Percentiles rank a stretch among this genome's conserved stretches.
Conservation (phyloP, 2,888 invertebrate species). For the Apamea monoglypha region DNA sequence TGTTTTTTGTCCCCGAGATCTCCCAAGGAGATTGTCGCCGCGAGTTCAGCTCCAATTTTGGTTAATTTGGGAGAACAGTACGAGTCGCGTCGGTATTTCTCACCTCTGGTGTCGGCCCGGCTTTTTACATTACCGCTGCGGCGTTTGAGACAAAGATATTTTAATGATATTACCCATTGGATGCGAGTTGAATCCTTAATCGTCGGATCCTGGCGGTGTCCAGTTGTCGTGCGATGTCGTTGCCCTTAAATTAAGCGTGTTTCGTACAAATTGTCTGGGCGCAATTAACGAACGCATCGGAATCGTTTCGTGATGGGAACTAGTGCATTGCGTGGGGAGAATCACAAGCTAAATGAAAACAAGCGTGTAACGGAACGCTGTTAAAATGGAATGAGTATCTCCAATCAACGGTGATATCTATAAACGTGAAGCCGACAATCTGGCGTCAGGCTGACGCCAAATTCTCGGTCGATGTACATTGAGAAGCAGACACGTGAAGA, state of each 20-base stretch:
- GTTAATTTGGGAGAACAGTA: slow-evolving; percentile 80
- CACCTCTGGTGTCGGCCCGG: slow-evolving; percentile 85
- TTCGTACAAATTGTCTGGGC: slow-evolving; percentile 87
- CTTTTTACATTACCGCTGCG: slow-evolving; percentile 86
- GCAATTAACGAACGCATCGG: slow-evolving; percentile 86
- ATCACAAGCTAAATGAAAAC: slow-evolving; percentile 88
- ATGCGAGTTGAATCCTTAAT: slow-evolving; percentile 89
- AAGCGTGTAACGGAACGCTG: slow-evolving; percentile 83
- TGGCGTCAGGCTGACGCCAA: slow-evolving; percentile 72
- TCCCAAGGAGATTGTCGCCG: slow-evolving; percentile 70
- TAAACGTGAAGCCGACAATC: slow-evolving; percentile 74
- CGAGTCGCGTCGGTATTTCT: slow-evolving; percentile 84
- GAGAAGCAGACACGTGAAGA: slow-evolving; percentile 69
- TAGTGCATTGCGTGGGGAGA: slow-evolving; percentile 87
- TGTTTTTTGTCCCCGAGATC: slow-evolving; percentile 70
- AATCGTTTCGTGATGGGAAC: slow-evolving; percentile 83
- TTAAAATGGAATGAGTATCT: slow-evolving; percentile 79
- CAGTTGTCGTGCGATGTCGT: slow-evolving; percentile 84
- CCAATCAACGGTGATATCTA: slow-evolving; percentile 85
- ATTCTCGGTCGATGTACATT: slow-evolving; percentile 74
- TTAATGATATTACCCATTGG: slow-evolving; percentile 89
- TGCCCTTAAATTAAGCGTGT: slow-evolving; percentile 88
- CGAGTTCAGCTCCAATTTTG: slow-evolving; percentile 78
- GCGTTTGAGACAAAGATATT: slow-evolving; percentile 89
- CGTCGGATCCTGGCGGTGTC: slow-evolving; percentile 80